Percentiles rank a stretch among this genome's conserved stretches.
Evolutionary conservation across 2,113 vertebrate species (phyloP).

Genomic region (Poicephalus gulielmi): DNA sequence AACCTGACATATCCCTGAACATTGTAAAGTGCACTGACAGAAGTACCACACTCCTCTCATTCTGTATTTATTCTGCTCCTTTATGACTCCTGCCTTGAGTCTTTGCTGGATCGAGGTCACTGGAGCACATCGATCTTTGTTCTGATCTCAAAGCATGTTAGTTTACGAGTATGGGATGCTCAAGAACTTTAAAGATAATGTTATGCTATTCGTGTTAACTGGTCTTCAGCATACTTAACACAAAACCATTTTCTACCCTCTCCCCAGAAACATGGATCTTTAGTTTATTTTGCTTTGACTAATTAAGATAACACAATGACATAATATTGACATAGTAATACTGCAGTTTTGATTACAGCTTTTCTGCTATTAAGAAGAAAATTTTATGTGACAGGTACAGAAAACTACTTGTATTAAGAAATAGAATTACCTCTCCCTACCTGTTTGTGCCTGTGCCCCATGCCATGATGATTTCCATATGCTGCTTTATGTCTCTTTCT

Average conservation of each 20-base stretch:
- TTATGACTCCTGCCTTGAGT: neutral
- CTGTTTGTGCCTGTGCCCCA: neutral
- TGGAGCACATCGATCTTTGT: neutral
- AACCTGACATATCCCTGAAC: neutral
- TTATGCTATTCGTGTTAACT: neutral
- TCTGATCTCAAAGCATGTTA: neutral
- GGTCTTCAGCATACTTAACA: neutral
- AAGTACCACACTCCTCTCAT: neutral
- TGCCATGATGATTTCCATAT: neutral
- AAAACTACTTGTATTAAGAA: neutral
- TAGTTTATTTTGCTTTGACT: neutral
- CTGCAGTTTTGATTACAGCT: neutral
- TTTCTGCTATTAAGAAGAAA: neutral
- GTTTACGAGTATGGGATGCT: neutral
- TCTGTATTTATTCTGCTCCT: neutral
- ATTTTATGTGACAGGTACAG: neutral
- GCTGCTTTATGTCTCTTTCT: neutral
- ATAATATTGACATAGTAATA: neutral
- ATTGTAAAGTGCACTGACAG: neutral
- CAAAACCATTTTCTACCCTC: accelerated
- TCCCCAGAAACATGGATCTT: neutral
- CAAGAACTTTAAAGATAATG: neutral
- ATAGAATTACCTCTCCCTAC: neutral
- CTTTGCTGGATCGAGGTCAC: neutral
- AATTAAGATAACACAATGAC: neutral